These are phyloP conservation scores for Varanus salvator DNA, from an alignment of 2,113 vertebrate genomes.

Conservation along the genomic window DNA sequence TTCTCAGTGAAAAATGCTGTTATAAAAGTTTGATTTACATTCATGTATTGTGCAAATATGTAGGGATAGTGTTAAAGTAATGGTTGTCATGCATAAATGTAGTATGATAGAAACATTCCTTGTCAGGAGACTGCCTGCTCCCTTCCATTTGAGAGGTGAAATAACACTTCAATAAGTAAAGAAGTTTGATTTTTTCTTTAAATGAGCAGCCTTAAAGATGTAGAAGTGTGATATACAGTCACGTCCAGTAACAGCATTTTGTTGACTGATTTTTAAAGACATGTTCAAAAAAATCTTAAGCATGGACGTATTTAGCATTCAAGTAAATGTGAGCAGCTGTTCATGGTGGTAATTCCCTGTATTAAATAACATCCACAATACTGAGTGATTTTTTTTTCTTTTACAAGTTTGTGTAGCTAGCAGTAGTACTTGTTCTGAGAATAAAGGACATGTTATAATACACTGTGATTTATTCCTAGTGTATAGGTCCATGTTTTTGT, in stretches of 20 bases:
- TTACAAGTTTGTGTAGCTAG: constrained; percentile 19
- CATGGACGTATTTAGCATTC: constrained; percentile 27
- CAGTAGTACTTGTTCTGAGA: constrained; percentile 17
- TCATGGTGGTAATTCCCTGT: constrained; percentile 9
- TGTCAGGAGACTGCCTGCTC: constrained; percentile 34
- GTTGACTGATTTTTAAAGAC: constrained; percentile 6
- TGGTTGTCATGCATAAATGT: constrained; percentile 44
- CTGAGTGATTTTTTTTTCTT: background rate
- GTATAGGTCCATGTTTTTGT: constrained; percentile 46
- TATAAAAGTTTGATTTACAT: constrained; percentile 68
- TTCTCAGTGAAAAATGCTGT: constrained; percentile 30
- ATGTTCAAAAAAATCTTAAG: constrained; percentile 4
- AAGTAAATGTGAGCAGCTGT: constrained; percentile 50
- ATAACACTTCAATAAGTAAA: background rate
- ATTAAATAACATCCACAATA: constrained; percentile 52
- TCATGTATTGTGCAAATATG: constrained; percentile 31
- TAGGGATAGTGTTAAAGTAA: constrained; percentile 28
- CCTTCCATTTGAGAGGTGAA: background rate
- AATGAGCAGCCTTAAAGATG: background rate
- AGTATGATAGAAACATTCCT: constrained; percentile 30
- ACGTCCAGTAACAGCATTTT: constrained; percentile 48
- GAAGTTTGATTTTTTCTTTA: constrained; percentile 5
- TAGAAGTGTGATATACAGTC: background rate
- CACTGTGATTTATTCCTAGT: background rate
- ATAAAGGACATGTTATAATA: constrained; percentile 23